Conservation (phyloP, 1,140 invertebrate genomes). For the Penaeus chinensis region DNA sequence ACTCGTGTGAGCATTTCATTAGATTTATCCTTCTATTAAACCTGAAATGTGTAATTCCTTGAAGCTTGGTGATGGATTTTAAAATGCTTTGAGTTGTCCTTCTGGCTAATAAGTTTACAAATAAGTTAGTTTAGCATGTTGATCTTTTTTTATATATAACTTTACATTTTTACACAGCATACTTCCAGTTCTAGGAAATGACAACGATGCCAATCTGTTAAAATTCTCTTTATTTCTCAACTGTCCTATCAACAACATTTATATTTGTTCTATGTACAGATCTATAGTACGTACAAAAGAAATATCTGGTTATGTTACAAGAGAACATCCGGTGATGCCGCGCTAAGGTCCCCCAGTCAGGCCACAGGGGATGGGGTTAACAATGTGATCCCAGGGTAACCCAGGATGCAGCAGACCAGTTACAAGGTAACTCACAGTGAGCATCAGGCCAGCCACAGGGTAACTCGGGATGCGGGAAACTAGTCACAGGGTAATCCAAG, state of each 20-base stretch:
- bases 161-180: neutral
- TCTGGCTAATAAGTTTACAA: too few species aligned
- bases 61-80: too few species aligned
- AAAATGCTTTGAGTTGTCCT: too few species aligned
- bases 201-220: slow-evolving; percentile 45
- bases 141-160: too few species aligned
- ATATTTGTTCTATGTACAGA: slow-evolving; percentile 61
- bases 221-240: slow-evolving; percentile 62
- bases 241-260: slow-evolving; percentile 60
- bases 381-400: slow-evolving; percentile 19
- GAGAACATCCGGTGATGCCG: slow-evolving; percentile 47
- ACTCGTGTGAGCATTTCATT: too few species aligned
- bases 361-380: slow-evolving; percentile 40
- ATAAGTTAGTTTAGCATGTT: too few species aligned
- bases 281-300: slow-evolving; percentile 59
- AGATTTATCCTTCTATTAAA: too few species aligned
- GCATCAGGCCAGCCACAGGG: too few species aligned
- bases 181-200: neutral
- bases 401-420: neutral
- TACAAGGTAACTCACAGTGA: too few species aligned
- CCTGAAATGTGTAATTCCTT: too few species aligned
- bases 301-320: slow-evolving; percentile 52
- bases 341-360: slow-evolving; percentile 47
- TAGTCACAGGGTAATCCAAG: too few species aligned
- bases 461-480: too few species aligned